Percentiles rank a stretch among this genome's conserved stretches.
Conservation (phyloP, 2,797 vertebrate genomes). For the Odontamblyopus rebecca region DNA sequence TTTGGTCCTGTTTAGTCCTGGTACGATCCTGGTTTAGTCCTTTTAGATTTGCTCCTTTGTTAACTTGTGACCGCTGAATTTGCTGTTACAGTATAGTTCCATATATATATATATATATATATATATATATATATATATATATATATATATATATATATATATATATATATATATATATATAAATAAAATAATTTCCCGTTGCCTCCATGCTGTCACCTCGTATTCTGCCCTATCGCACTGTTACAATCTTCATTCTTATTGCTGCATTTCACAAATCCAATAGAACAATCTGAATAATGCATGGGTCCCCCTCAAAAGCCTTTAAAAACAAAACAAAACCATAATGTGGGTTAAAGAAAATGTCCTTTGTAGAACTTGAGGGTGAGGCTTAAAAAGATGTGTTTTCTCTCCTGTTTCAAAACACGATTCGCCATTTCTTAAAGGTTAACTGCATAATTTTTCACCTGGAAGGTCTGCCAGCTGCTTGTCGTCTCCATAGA, state of each 20-base stretch:
- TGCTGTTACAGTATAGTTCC: conserved; percentile 7
- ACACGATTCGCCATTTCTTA: too few relatives aligned
- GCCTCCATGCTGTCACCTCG: conserved; percentile 9
- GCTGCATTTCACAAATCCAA: conserved; percentile 48
- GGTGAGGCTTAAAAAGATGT: too few relatives aligned
- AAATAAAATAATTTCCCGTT: background rate
- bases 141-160: too few relatives aligned
- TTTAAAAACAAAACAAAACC: conserved; percentile 27
- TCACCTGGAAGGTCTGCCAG: too few relatives aligned
- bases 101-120: too few relatives aligned
- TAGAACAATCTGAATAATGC: conserved; percentile 60
- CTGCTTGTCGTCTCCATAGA: too few relatives aligned
- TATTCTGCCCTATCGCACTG: conserved; percentile 39
- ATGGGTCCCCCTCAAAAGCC: conserved; percentile 23
- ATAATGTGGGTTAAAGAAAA: conserved; percentile 28
- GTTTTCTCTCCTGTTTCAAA: too few relatives aligned
- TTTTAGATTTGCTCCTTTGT: conserved; percentile 32
- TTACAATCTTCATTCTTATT: conserved; percentile 60
- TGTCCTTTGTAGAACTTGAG: background rate
- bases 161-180: too few relatives aligned
- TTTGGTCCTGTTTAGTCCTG: too few relatives aligned
- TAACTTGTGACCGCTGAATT: conserved; percentile 33
- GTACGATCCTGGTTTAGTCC: background rate
- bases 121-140: too few relatives aligned
- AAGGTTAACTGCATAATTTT: too few relatives aligned